Evolutionary conservation across 2,113 vertebrate genomes (phyloP), one percentile per base, ranked within the genome.

Genomic region (Psettodes erumei): DNA sequence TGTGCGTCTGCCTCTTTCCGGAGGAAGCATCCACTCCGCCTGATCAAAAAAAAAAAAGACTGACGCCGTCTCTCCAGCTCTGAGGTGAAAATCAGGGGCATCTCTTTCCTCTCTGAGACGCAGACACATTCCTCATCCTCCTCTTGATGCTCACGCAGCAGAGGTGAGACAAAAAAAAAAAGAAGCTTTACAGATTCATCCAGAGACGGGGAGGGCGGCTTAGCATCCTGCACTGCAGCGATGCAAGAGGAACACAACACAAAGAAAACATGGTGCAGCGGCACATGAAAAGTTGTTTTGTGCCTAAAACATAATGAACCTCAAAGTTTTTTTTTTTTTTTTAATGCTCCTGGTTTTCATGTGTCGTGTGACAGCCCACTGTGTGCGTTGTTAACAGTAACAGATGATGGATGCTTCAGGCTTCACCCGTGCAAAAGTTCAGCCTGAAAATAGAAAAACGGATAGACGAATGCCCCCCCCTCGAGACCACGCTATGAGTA

Each of bases 371-470:
- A 55, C 42, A 76, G 56, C 48, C 56, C 42, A 6, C 63, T n/a
- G 55, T 21, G 0, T n/a, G 7, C 33, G 71, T 74, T 56, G 79
- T 80, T 78, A 82, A 77, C 84, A 86, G 86, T 85, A 84, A 61
- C 13, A 58, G 76, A 78, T 53, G 71, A 85, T 55, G n/a, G 55
- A 51, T 38, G 84, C 78, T 81, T 56, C 16, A 33, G 62, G 79
- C 78, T 30, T 42, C 77, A 74, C 78, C 82, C 69, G 54, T 74
- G 84, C 51, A 87, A 90, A 89, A 90, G 88, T 90, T 89, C 81
- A 86, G 62, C 60, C 77, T 50, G 74, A 89, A 91, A 91, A 91
- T 85, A 90, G 87, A 89, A 91, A 54, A 79, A 85, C 79, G 82
- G 83, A 66, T 81, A 40, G 32, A 77, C 72, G 54, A 84, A 67